These are phyloP conservation scores for Argyrosomus japonicus DNA, from an alignment of 2,113 vertebrate species.

Conservation along the genomic window DNA sequence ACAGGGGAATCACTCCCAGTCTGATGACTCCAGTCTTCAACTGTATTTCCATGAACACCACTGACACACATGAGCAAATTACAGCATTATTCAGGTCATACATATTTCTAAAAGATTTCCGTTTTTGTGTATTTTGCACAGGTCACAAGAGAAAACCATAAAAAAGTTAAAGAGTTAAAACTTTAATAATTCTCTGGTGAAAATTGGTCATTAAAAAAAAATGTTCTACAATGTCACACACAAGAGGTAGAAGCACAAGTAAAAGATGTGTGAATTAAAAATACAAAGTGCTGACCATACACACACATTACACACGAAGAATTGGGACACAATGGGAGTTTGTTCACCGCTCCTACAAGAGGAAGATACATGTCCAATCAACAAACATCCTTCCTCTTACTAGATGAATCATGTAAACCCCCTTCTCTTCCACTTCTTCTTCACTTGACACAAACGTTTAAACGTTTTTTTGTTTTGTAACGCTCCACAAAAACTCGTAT, in stretches of 20 bases:
- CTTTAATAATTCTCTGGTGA: neutral
- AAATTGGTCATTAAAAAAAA: neutral
- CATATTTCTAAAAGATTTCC: neutral
- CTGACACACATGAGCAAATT: too few relatives aligned
- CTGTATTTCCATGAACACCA: too few relatives aligned
- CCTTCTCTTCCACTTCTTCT: neutral
- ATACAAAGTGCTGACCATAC: neutral
- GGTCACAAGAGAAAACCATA: neutral
- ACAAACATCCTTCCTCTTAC: neutral
- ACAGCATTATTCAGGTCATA: neutral
- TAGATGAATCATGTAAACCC: neutral
- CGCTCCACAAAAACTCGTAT: neutral
- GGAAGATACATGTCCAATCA: neutral
- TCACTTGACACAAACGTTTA: neutral
- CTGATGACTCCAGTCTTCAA: too few relatives aligned
- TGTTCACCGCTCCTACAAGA: neutral
- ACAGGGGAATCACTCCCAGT: neutral
- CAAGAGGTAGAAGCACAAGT: neutral
- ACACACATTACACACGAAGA: neutral
- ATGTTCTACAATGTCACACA: neutral
- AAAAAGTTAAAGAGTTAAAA: neutral
- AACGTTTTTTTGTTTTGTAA: neutral
- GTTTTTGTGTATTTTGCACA: neutral
- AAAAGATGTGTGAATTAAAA: neutral
- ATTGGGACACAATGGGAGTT: neutral